Evolutionary conservation across 2,797 vertebrate genomes (phyloP), one percentile per base, ranked within the genome.

Genomic region (Crax fasciolata): DNA sequence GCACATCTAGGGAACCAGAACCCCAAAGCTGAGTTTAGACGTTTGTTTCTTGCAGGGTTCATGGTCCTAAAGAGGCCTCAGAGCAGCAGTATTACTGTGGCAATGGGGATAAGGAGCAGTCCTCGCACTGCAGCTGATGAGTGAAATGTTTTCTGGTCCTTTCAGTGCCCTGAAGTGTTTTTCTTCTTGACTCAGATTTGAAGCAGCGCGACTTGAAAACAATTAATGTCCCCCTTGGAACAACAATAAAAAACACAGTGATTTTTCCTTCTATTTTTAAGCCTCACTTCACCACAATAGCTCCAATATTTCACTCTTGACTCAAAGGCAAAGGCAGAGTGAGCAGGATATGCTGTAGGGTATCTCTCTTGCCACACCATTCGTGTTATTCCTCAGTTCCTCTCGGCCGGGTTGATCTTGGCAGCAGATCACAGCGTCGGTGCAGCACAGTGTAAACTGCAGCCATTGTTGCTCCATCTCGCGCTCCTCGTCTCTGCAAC

Each of bases 351-450:
- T 95, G 97, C 94, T 96, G 90, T 63, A 79, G 94, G 94, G 95
- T 97, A 97, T 97, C 97, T 97, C 86, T 90, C 89, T 59, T 75
- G 96, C 93, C 97, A 97, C 90, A 96, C 94, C 84, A 96, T 93
- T 96, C 77, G 52, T 94, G 93, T 94, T 95, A 96, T 96, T 91
- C 94, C 96, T 94, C 88, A 97, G 97, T 97, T 97, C 97, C 97
- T 97, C 90, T 97, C 95, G 83, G 61, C 86, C 6, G 74, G 92
- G 96, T 94, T 97, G 97, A 97, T 97, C 94, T 97, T 97, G 97
- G 97, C 97, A 97, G 90, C 76, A 96, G 97, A 97, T 97, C 97
- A 97, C 87, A 97, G 87, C 7, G 0, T 54, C 3, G 1, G 59
- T 1, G 0, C 90, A 80, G 94, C 84, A 93, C 90, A 89, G 95